A percentile compares a stretch with the other conserved stretches of the same genome.
phyloP scores from a whole-genome alignment of 1,140 invertebrate species.

The Euwallacea fornicatus region DNA sequence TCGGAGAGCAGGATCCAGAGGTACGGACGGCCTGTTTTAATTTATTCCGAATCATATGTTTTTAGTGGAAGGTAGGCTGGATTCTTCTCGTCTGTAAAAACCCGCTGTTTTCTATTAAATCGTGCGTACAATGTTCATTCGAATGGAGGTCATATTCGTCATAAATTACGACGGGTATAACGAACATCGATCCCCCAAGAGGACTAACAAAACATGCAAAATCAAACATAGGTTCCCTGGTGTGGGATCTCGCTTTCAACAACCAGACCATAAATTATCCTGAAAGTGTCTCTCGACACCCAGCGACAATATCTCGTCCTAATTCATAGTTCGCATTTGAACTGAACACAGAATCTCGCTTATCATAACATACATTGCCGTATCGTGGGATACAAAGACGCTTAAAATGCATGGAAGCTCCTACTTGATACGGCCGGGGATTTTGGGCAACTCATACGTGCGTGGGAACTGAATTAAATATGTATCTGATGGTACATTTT shows the following conservation, averaged over 20 bases:
- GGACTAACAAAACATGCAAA: too few species aligned
- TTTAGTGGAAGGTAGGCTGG: background rate
- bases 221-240: too few species aligned
- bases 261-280: too few species aligned
- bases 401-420: conserved; percentile 22
- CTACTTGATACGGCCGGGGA: conserved; percentile 14
- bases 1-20: conserved; percentile 10
- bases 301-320: conserved; percentile 11
- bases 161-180: too few species aligned
- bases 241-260: too few species aligned
- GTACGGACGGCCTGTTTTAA: conserved; percentile 5
- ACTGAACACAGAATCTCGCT: conserved; percentile 21
- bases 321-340: conserved; percentile 16
- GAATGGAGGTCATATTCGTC: too few species aligned
- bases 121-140: too few species aligned
- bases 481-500: background rate
- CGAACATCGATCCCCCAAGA: too few species aligned
- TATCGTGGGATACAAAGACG: conserved; percentile 20
- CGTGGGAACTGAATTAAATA: conserved; percentile 19
- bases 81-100: background rate
- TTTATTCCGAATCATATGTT: conserved; percentile 18
- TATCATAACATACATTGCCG: conserved; percentile 22
- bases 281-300: too few species aligned
- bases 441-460: conserved; percentile 7
- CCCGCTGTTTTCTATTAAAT: too few species aligned